Base-by-base conservation (phyloP, 2,113 vertebrate genomes). In the Gila orcuttii region DNA sequence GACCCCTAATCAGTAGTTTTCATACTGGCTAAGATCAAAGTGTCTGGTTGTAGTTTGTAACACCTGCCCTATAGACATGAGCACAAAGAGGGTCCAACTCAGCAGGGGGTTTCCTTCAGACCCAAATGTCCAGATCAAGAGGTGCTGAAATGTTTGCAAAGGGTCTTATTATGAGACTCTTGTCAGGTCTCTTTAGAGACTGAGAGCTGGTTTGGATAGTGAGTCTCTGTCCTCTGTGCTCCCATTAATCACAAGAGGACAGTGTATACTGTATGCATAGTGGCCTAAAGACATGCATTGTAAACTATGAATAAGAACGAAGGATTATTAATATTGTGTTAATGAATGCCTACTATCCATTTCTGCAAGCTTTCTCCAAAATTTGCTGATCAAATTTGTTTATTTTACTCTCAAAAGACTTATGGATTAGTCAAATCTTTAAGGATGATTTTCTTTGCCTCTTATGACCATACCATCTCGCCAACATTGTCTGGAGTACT, bases 11-110 rank as follows among this genome's bases (percentile, higher is more conserved):
- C 87, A 84, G 83, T 87, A 88, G 90, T 88, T 80, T 50, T 73
- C 88, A 92, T 92, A 87, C 88, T 83, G 84, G 91, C 90, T 88
- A 85, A 83, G 84, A 91, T 59, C 76, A 36, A 64, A 87, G 84
- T 91, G 91, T 85, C 90, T 92, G 88, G 89, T 87, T 93, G 87
- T 90, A 90, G 82, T 93, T 93, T 71, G 64, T 60, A 79, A 79
- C 50, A 86, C 64, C 77, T 85, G 77, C 50, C 52, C 21, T 80
- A 36, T 52, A 52, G 50, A 33, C 31, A n/a, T 15, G 52, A 79
- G 36, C 68, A 71, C 66, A 69, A 57, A 85, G 39, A 36, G 62
- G 9, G 36, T 55, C 55, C 69, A 75, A 23, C 55, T 31, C 71
- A 84, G 57, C 71, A 52, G 33, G 83, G 62, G 36, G 2, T 39